Percentiles rank a stretch among this genome's conserved stretches.
These are phyloP conservation scores for Eumacrocentrus americanus DNA, from an alignment of 2,888 invertebrate species.

Conservation along the genomic window DNA sequence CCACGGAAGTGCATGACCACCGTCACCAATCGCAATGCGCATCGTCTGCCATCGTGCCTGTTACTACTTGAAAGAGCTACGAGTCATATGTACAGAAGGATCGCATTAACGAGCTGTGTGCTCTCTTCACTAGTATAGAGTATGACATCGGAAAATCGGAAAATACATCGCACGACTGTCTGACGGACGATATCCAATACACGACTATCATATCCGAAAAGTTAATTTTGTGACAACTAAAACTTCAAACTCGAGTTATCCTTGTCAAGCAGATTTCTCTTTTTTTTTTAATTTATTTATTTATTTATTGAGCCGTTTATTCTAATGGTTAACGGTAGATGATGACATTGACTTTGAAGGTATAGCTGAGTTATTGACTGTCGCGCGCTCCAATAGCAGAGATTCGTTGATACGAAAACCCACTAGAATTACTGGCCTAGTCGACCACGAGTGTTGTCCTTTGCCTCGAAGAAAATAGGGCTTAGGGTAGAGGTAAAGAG, in stretches of 20 bases:
- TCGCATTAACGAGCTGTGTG: too few species aligned
- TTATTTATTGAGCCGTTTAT: neutral
- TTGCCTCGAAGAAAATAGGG: neutral
- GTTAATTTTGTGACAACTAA: conserved; percentile 5
- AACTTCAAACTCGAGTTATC: conserved; percentile 6
- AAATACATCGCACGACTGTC: neutral
- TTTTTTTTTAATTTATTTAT: neutral
- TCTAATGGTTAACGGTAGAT: neutral
- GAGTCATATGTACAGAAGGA: too few species aligned
- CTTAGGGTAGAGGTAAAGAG: too few species aligned
- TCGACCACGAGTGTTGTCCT: neutral
- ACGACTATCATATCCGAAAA: neutral
- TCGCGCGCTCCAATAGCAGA: neutral
- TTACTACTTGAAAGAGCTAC: too few species aligned
- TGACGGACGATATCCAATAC: neutral
- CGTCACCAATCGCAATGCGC: too few species aligned
- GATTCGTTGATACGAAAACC: neutral
- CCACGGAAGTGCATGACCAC: too few species aligned
- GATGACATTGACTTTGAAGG: conserved; percentile 1
- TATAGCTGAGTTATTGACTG: neutral
- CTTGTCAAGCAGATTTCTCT: neutral
- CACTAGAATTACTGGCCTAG: neutral
- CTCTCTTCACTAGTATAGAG: too few species aligned
- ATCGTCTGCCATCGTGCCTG: too few species aligned
- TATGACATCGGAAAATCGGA: neutral